phyloP scores from a whole-genome alignment of 2,888 invertebrate species.

The Agrochola lota region DNA sequence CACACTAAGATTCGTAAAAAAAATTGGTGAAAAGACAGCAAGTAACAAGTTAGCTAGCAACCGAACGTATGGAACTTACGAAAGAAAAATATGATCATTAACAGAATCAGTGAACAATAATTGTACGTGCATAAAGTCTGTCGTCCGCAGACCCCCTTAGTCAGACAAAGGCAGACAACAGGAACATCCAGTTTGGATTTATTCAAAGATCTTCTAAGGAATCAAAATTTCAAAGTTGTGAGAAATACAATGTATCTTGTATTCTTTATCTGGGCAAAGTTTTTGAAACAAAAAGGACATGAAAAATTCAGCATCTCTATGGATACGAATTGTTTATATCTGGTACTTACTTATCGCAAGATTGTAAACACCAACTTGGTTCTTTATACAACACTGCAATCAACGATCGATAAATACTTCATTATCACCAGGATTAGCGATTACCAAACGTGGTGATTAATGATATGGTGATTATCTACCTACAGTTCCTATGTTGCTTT shows the following conservation, averaged over 20 bases:
- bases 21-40: neutral
- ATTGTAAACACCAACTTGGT: neutral
- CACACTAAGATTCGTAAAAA: neutral
- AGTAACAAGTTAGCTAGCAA: neutral
- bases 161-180: conserved; percentile 21
- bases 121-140: conserved; percentile 38
- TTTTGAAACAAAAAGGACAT: conserved; percentile 27
- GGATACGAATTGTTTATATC: conserved; percentile 10
- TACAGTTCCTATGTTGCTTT: neutral
- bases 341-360: neutral
- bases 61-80: neutral
- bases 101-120: conserved; percentile 47
- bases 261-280: neutral
- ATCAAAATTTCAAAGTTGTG: conserved; percentile 49
- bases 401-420: no score
- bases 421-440: neutral
- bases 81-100: conserved; percentile 43
- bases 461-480: neutral
- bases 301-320: conserved; percentile 21
- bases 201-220: conserved; percentile 25
- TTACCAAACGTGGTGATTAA: neutral
- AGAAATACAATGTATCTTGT: conserved; percentile 43
- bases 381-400: neutral
- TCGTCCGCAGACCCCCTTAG: conserved; percentile 27
- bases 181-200: conserved; percentile 39